Percentiles rank a stretch among this genome's conserved stretches.
phyloP scores from a whole-genome alignment of 2,113 vertebrate species.

The Brachionichthys hirsutus region DNA sequence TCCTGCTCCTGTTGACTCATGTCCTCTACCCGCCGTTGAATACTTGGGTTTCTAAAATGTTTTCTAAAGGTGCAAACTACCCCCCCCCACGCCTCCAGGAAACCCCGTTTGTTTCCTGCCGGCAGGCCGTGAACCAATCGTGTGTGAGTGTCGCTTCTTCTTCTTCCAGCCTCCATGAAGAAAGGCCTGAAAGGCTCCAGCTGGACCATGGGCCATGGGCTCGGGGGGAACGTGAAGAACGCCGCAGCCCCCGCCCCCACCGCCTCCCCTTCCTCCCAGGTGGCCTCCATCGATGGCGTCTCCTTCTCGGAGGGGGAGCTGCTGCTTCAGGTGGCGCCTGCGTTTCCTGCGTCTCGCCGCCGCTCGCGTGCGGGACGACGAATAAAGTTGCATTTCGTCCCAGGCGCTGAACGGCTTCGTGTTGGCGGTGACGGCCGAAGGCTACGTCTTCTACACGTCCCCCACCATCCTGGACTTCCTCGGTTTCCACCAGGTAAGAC shows the following conservation, averaged over 20 bases:
- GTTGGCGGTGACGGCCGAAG: constrained; percentile 79
- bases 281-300: constrained; percentile 59
- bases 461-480: constrained; percentile 81
- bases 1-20: too few relatives aligned
- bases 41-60: too few relatives aligned
- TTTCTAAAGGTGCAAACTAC: too few relatives aligned
- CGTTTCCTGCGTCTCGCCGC: rapidly evolving
- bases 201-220: constrained; percentile 32
- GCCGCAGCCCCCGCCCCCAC: background rate
- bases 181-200: constrained; percentile 43
- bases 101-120: constrained; percentile 3
- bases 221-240: constrained; percentile 29
- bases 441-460: constrained; percentile 78
- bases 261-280: background rate
- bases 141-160: background rate
- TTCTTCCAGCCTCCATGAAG: constrained; percentile 67
- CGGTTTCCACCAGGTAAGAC: constrained; percentile 78
- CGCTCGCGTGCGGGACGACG: too few relatives aligned
- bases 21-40: too few relatives aligned
- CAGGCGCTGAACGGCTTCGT: constrained; percentile 80
- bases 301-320: constrained; percentile 80
- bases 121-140: background rate
- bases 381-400: rapidly evolving
- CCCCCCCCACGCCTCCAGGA: too few relatives aligned
- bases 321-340: constrained; percentile 78